Conservation (phyloP, 2,888 invertebrate species). For the Melanotus villosus region DNA sequence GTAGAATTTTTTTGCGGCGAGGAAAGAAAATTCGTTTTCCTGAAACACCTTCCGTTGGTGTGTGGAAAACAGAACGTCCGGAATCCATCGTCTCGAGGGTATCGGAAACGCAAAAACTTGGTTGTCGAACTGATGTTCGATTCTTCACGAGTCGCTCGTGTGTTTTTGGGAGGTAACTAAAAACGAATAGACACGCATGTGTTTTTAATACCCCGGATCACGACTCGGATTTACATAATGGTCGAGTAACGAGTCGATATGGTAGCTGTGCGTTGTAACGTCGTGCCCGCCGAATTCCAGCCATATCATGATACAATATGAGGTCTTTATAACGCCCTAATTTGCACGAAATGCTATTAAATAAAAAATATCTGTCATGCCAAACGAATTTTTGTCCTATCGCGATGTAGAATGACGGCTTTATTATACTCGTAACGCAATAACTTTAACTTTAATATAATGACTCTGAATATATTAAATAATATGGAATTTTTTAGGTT, state of each 20-base stretch:
- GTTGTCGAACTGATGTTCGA: constrained; percentile 16
- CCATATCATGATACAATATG: constrained; percentile 56
- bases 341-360: constrained; percentile 51
- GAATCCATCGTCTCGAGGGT: background rate
- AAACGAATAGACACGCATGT: constrained; percentile 56
- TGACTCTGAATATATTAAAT: constrained; percentile 2
- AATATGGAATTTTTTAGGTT: background rate
- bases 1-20: too few species aligned
- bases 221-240: constrained; percentile 56
- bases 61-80: too few species aligned
- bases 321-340: constrained; percentile 55
- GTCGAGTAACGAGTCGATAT: constrained; percentile 48
- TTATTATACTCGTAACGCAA: constrained; percentile 40
- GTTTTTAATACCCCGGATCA: constrained; percentile 56
- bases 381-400: constrained; percentile 46
- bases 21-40: too few species aligned
- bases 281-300: constrained; percentile 51
- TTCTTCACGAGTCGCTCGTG: constrained; percentile 40
- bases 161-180: constrained; percentile 50
- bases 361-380: constrained; percentile 46
- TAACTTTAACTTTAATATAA: constrained; percentile 22
- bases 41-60: too few species aligned
- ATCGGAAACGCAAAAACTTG: background rate
- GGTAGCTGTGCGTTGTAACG: constrained; percentile 48
- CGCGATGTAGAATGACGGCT: constrained; percentile 44